A percentile compares a stretch with the other conserved stretches of the same genome.
phyloP scores from a whole-genome alignment of 2,888 invertebrate genomes.

The Cacoxenus indagator region DNA sequence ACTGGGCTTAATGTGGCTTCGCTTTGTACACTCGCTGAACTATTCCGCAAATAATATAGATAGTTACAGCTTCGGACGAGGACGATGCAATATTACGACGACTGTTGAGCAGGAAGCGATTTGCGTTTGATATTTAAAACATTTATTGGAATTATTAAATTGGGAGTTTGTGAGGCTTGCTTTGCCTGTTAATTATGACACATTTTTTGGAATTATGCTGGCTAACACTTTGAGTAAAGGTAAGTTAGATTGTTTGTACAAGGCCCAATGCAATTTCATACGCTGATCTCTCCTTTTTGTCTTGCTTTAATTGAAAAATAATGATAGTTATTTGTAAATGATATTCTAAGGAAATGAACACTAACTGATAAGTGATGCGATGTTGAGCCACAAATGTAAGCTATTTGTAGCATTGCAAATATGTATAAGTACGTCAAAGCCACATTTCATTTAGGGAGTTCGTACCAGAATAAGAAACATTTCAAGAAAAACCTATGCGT shows the following conservation, averaged over 20 bases:
- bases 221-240: background rate
- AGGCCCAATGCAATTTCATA: background rate
- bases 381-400: too few species aligned
- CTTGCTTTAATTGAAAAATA: too few species aligned
- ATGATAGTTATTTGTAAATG: too few species aligned
- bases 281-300: too few species aligned
- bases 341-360: too few species aligned
- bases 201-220: background rate
- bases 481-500: too few species aligned
- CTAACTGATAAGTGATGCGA: too few species aligned
- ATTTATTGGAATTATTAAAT: conserved; percentile 2
- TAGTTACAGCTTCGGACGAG: background rate
- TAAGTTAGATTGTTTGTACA: background rate
- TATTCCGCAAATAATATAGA: background rate
- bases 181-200: background rate
- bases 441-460: too few species aligned
- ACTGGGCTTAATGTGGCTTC: conserved; percentile 25
- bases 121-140: background rate
- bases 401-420: too few species aligned
- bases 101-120: background rate
- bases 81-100: background rate
- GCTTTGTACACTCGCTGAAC: background rate
- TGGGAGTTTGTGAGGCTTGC: background rate
- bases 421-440: too few species aligned
- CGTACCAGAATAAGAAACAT: too few species aligned